Base-by-base conservation (phyloP, 2,113 vertebrate genomes). In the Suncus etruscus region DNA sequence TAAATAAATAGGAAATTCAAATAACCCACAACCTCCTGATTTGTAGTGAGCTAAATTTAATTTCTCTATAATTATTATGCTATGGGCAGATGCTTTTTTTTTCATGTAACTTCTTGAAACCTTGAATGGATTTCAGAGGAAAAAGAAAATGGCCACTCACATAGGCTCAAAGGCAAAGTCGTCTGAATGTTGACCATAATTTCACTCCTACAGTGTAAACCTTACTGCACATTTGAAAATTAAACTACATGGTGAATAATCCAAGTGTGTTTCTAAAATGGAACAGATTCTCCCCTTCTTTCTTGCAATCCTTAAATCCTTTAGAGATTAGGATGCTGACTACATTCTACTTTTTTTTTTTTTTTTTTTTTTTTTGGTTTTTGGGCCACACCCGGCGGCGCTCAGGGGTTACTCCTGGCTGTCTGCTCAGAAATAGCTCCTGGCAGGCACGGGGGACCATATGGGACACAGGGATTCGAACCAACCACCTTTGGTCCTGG, bases 71-170 rank as follows among this genome's bases (percentile, higher is more conserved):
- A 80, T 91, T 50, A 48, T 9, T 11, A 54, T 69, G 78, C 90
- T 82, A 16, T 50, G 68, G 76, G 79, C 68, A 66, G 48, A 87
- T 63, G 76, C 51, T 39, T 94, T 58, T 39, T 94, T 58, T 87
- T 83, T 48, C 68, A 87, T 69, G 69, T 27, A 70, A 50, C 58
- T 89, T 95, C 85, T 91, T 50, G 86, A 91, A 85, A 11, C 3
- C 8, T 82, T 45, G 54, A 54, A 72, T 58, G 27, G 83, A 65
- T 78, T 29, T 54, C 87, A 70, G 63, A 66, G 58, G 48, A 39
- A 39, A 39, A 39, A 39, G 39, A 39, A 77, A 94, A 51, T 68
- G n/a, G 83, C 27, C 32, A 61, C 80, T 91, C 79, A 72, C 39
- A 16, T 10, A 31, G 45, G 75, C 4, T 58, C 87, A 83, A 87